Conservation (phyloP, 1,140 invertebrate species). For the Anagrus nilaparvatae region DNA sequence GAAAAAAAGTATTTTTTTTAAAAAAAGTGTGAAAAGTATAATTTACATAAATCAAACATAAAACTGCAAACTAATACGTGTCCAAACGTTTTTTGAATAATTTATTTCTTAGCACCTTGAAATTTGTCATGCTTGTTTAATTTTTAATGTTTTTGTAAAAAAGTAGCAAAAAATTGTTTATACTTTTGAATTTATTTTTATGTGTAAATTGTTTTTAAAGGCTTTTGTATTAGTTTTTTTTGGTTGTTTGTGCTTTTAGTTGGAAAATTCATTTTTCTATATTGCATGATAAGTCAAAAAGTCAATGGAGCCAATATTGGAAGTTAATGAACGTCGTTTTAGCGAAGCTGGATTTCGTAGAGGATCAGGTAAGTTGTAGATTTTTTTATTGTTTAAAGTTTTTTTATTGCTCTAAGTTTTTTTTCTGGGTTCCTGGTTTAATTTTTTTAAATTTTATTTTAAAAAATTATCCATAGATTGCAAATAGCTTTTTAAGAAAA, state of each 20-base stretch:
- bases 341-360: constrained; percentile 58
- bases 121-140: background rate
- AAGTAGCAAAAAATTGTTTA: constrained; percentile 26
- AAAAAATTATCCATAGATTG: background rate
- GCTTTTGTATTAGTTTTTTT: constrained; percentile 13
- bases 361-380: constrained; percentile 52
- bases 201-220: background rate
- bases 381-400: background rate
- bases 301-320: constrained; percentile 59
- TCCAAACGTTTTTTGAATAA: too few species aligned
- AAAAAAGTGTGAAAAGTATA: too few species aligned
- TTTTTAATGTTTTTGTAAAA: background rate
- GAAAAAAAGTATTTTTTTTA: too few species aligned
- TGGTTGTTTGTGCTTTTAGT: constrained; percentile 32
- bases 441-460: background rate
- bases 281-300: constrained; percentile 49
- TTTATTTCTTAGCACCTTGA: background rate
- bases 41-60: too few species aligned
- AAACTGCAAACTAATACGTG: too few species aligned
- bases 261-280: constrained; percentile 32
- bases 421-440: background rate
- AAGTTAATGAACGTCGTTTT: constrained; percentile 53
- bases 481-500: background rate
- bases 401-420: background rate
- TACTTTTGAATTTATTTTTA: background rate